Evolutionary conservation across 1,140 invertebrate genomes (phyloP).

Genomic region (Pogonus chalceus): DNA sequence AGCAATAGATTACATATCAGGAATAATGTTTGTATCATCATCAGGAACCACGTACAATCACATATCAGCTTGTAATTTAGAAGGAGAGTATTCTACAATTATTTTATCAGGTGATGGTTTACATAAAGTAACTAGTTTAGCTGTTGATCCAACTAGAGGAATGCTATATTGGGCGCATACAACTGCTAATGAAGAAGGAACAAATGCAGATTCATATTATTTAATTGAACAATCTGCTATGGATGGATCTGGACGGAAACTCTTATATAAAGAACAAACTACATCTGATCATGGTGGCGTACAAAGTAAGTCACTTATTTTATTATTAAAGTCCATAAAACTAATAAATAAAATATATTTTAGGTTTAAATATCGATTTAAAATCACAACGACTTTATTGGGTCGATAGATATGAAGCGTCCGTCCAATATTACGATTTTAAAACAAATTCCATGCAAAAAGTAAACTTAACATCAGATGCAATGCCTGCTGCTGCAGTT

Average conservation of each 20-base stretch:
- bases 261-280: slow-evolving; percentile 34
- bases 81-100: slow-evolving; percentile 54
- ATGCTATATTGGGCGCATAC: slow-evolving; percentile 50
- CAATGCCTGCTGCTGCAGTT: slow-evolving; percentile 43
- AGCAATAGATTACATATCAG: slow-evolving; percentile 66
- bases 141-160: slow-evolving; percentile 55
- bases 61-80: slow-evolving; percentile 58
- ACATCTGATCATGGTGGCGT: slow-evolving; percentile 8
- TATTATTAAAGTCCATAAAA: slow-evolving; percentile 6
- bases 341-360: slow-evolving; percentile 22
- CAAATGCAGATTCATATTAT: slow-evolving; percentile 24
- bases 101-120: slow-evolving; percentile 27
- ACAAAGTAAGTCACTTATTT: slow-evolving; percentile 20
- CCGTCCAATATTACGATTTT: slow-evolving; percentile 58
- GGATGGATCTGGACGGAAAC: slow-evolving; percentile 47
- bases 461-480: slow-evolving; percentile 32
- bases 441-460: slow-evolving; percentile 33
- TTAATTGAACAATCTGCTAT: slow-evolving; percentile 52
- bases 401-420: slow-evolving; percentile 46
- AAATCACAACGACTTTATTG: slow-evolving; percentile 57
- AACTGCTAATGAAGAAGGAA: slow-evolving; percentile 17
- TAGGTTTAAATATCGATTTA: slow-evolving; percentile 53
- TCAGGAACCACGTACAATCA: slow-evolving; percentile 37
- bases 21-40: slow-evolving; percentile 58
- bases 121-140: slow-evolving; percentile 42